phyloP scores from a whole-genome alignment of 2,113 vertebrate genomes.

The Antigone vipio region DNA sequence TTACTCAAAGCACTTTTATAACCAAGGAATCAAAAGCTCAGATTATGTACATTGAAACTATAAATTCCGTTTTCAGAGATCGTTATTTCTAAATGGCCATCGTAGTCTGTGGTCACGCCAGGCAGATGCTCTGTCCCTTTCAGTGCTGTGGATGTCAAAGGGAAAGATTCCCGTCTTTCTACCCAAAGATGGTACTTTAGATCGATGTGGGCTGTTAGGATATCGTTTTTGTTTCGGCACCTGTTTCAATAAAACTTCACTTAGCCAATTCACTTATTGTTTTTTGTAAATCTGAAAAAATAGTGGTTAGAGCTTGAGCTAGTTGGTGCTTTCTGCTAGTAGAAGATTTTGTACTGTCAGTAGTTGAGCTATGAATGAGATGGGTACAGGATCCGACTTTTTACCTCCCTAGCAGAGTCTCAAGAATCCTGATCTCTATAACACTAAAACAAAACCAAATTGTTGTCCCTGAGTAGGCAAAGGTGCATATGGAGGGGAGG shows the following conservation, averaged over 20 bases:
- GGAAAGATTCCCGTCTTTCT: constrained; percentile 16
- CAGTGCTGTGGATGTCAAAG: constrained; percentile 11
- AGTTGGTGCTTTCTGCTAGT: not conserved
- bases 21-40: constrained; percentile 10
- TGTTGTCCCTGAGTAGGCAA: constrained; percentile 7
- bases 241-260: not conserved
- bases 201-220: not conserved
- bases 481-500: not conserved
- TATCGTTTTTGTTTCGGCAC: not conserved
- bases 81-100: not conserved
- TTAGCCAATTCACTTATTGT: not conserved
- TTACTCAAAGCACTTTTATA: constrained; percentile 53
- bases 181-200: constrained; percentile 49
- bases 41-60: not conserved
- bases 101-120: not conserved
- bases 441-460: constrained; percentile 9
- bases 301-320: constrained; percentile 7
- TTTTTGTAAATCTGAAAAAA: constrained; percentile 11
- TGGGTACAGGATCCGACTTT: not conserved
- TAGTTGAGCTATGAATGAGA: not conserved
- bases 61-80: not conserved
- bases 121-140: constrained; percentile 4
- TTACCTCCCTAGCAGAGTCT: not conserved
- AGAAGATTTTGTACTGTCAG: constrained; percentile 24
- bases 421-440: constrained; percentile 4